Evolutionary conservation across 2,797 vertebrate genomes (phyloP), one percentile per base, ranked within the genome.

Genomic region (Macroramphosus scolopax): DNA sequence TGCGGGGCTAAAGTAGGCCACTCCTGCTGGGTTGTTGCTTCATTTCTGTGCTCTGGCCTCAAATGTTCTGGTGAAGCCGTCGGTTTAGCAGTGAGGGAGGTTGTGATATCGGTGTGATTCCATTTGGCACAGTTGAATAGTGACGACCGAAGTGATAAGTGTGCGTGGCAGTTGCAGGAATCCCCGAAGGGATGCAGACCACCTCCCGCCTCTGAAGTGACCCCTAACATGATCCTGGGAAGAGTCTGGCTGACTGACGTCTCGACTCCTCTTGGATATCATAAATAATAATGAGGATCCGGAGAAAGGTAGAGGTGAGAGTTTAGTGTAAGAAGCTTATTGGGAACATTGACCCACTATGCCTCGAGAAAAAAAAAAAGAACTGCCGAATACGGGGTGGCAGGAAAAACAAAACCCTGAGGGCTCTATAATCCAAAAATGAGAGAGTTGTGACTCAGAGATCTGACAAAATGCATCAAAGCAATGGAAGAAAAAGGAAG

Each of bases 401-500:
- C 26, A 44, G 47, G 56, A 67, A 62, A 60, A 68, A 55, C 62
- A 63, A 80, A 63, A 61, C 61, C 72, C 54, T 10, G 15, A 77
- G 76, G 73, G 72, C 41, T 88, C 53, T 63, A 51, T 74, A 80
- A 84, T 82, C 80, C 79, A 72, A 66, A 79, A 72, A 72, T 55
- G 53, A 71, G 63, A 57, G 77, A 85, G 70, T 67, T 75, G 69
- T 59, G 71, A 75, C 74, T 77, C 31, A 12, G 68, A 87, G 70
- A 78, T 84, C 67, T 79, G 84, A 86, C 77, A 84, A 79, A 61
- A 72, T 56, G 59, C 60, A 83, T 86, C 77, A 78, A 78, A 78
- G 75, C 61, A 72, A 36, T 43, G 40, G 63, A 70, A 73, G 65
- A 26, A 80, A 75, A 82, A 53, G 32, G 62, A 53, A 67, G 53